Evolutionary conservation across 2,113 vertebrate genomes (phyloP).

Genomic region (Ahaetulla prasina): DNA sequence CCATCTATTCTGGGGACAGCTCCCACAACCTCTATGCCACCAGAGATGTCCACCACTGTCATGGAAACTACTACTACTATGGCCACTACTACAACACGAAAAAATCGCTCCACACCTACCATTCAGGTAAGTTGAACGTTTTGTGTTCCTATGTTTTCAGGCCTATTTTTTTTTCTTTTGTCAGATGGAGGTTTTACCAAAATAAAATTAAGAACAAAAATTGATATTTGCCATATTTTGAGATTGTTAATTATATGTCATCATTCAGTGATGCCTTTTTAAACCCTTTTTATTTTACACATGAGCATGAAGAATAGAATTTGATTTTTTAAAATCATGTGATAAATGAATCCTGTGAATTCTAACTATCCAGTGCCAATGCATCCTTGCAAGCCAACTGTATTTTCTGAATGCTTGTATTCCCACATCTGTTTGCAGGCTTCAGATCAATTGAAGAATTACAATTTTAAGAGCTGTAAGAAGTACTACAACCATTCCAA

Average conservation of each 20-base stretch:
- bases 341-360: slow-evolving; percentile 5
- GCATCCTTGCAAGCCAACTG: not conserved
- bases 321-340: not conserved
- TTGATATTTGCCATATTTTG: not conserved
- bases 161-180: not conserved
- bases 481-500: not conserved
- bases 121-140: slow-evolving; percentile 78
- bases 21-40: slow-evolving; percentile 88
- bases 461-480: not conserved
- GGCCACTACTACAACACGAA: slow-evolving; percentile 93
- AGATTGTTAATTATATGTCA: not conserved
- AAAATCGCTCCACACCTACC: slow-evolving; percentile 89
- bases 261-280: too few relatives aligned
- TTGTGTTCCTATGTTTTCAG: not conserved
- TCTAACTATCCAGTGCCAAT: not conserved
- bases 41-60: slow-evolving; percentile 96
- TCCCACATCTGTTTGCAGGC: not conserved
- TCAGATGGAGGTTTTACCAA: not conserved
- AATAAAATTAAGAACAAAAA: not conserved
- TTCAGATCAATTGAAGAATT: not conserved
- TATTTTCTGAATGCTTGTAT: not conserved
- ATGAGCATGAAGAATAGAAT: not conserved
- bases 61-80: slow-evolving; percentile 97
- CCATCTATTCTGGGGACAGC: slow-evolving; percentile 84
- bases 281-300: too few relatives aligned